phyloP scores from a whole-genome alignment of 2,113 vertebrate genomes.

The Cynoglossus semilaevis region DNA sequence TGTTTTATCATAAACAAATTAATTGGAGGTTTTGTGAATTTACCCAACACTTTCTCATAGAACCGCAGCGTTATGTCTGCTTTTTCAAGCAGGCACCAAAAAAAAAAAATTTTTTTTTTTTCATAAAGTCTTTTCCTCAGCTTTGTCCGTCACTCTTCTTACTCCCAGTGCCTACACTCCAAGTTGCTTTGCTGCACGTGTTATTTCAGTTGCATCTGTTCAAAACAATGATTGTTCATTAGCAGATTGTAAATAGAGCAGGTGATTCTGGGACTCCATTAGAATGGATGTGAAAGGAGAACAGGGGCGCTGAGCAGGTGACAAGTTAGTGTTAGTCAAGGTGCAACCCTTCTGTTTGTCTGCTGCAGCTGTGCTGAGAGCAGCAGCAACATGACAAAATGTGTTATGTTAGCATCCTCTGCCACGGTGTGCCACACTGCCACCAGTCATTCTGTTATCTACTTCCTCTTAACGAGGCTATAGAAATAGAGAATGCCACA shows the following conservation, averaged over 20 bases:
- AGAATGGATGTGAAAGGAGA: conserved; percentile 16
- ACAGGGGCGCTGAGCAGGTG: conserved; percentile 12
- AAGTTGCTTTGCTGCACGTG: conserved; percentile 40
- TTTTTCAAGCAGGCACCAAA: too few species aligned
- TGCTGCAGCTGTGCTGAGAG: conserved; percentile 47
- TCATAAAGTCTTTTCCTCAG: too few species aligned
- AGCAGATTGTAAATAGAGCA: conserved; percentile 55
- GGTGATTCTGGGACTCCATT: conserved; percentile 36
- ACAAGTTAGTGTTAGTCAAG: conserved; percentile 37
- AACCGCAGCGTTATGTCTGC: too few species aligned
- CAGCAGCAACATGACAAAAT: conserved; percentile 44
- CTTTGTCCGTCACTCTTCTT: too few species aligned
- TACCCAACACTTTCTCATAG: too few species aligned
- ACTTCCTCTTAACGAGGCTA: conserved; percentile 22
- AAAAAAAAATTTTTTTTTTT: too few species aligned
- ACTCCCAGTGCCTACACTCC: too few species aligned
- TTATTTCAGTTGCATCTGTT: conserved; percentile 58
- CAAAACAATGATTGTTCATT: conserved; percentile 56
- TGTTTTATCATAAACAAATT: too few species aligned
- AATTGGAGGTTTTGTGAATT: too few species aligned
- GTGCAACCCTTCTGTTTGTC: conserved; percentile 42
- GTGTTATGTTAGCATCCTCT: conserved; percentile 38
- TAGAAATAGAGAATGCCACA: conserved; percentile 21
- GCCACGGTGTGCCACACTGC: conserved; percentile 29
- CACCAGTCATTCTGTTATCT: conserved; percentile 25